Conservation (phyloP, 2,888 invertebrate species). For the Erebia ligea region DNA sequence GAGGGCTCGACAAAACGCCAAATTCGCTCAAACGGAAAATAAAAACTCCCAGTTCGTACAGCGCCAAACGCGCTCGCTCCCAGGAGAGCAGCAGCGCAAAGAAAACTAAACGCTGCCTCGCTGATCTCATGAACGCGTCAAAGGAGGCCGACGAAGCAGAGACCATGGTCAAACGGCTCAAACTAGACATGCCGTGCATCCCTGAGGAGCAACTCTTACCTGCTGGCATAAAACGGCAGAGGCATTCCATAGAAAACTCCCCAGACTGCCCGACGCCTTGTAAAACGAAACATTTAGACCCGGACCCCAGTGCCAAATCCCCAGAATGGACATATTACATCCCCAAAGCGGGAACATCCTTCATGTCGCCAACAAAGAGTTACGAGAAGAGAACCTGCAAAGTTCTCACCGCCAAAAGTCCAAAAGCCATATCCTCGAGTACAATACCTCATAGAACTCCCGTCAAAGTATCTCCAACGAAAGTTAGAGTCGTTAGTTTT, state of each 20-base stretch:
- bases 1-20: conserved; percentile 73
- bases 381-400: conserved; percentile 56
- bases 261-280: conserved; percentile 37
- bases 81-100: conserved; percentile 41
- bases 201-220: conserved; percentile 48
- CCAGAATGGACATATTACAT: conserved; percentile 57
- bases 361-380: conserved; percentile 67
- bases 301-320: conserved; percentile 35
- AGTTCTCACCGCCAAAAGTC: conserved; percentile 56
- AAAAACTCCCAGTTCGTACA: conserved; percentile 50
- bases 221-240: conserved; percentile 59
- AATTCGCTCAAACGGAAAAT: conserved; percentile 69
- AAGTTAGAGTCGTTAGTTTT: conserved; percentile 55
- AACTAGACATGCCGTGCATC: conserved; percentile 45
- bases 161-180: conserved; percentile 53
- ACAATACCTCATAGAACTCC: conserved; percentile 48
- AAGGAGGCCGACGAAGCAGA: conserved; percentile 52
- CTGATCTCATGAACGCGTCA: conserved; percentile 65
- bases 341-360: conserved; percentile 57
- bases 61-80: conserved; percentile 47
- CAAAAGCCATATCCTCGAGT: conserved; percentile 51
- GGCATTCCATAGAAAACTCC: conserved; percentile 42
- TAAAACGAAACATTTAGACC: conserved; percentile 45
- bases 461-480: conserved; percentile 51
- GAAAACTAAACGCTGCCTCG: conserved; percentile 70